Evolutionary conservation across 2,797 vertebrate genomes (phyloP).

Genomic region (Pristis pectinata): DNA sequence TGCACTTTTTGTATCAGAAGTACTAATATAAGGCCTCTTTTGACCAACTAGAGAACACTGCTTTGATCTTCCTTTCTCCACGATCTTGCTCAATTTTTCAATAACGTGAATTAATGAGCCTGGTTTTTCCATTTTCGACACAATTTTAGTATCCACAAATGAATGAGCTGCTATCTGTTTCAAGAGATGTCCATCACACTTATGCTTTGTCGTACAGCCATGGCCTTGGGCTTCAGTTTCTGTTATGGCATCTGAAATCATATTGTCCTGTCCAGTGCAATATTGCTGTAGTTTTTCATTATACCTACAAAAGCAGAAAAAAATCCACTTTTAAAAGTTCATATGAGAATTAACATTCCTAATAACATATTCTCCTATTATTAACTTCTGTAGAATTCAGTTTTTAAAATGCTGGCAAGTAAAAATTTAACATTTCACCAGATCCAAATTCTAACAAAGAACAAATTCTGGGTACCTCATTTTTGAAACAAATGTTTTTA

Average conservation of each 20-base stretch:
- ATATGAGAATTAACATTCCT: not conserved
- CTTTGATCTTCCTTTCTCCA: constrained; percentile 77
- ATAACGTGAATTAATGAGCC: constrained; percentile 92
- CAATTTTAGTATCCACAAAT: constrained; percentile 24
- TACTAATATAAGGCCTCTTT: constrained; percentile 64
- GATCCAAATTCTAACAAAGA: not conserved
- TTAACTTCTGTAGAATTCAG: not conserved
- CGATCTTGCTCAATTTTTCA: constrained; percentile 91
- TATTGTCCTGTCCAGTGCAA: constrained; percentile 62
- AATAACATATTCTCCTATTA: not conserved
- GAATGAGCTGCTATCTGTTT: constrained; percentile 27
- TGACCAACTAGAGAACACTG: constrained; percentile 69
- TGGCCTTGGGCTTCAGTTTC: constrained; percentile 49
- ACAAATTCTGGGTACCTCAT: not conserved
- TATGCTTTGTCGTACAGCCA: constrained; percentile 63
- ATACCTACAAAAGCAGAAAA: constrained; percentile 52
- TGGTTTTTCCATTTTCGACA: constrained; percentile 47
- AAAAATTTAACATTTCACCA: not conserved
- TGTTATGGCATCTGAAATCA: constrained; percentile 57
- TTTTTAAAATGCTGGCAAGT: not conserved
- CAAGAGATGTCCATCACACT: constrained; percentile 40
- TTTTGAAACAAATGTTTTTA: not conserved
- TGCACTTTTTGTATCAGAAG: constrained; percentile 35
- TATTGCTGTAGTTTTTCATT: constrained; percentile 80
- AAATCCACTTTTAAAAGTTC: constrained; percentile 8